Evolutionary conservation across 2,888 invertebrate genomes (phyloP).

Genomic region (Tribolium freemani): DNA sequence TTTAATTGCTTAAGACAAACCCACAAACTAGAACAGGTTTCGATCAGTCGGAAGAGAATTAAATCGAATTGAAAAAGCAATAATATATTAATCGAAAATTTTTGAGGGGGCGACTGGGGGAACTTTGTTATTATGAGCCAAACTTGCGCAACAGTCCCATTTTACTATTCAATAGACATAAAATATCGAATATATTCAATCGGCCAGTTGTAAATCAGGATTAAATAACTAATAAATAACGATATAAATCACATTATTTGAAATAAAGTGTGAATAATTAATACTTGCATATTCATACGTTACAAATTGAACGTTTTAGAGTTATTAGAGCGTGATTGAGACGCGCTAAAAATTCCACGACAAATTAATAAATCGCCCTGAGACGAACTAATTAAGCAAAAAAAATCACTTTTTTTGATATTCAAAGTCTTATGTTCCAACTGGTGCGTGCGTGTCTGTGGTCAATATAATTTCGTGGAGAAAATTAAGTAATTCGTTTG

Average conservation of each 20-base stretch:
- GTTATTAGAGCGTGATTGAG: constrained; percentile 17
- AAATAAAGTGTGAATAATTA: constrained; percentile 32
- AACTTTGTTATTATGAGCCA: background rate
- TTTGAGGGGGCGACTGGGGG: background rate
- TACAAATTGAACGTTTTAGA: constrained; percentile 6
- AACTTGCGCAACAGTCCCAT: background rate
- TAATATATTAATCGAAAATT: background rate
- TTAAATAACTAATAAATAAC: constrained; percentile 26
- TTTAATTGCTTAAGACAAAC: background rate
- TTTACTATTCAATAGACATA: background rate
- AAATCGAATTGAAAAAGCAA: background rate
- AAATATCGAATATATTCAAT: constrained; percentile 13
- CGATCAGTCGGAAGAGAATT: background rate
- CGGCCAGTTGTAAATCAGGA: constrained; percentile 18
- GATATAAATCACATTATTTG: constrained; percentile 25
- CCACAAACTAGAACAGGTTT: background rate
- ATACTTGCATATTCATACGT: constrained; percentile 26
- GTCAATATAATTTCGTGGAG: background rate
- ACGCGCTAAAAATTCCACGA: background rate
- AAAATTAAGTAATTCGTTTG: constrained; percentile 14
- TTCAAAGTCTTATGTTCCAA: background rate
- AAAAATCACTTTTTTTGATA: background rate
- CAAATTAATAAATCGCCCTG: background rate
- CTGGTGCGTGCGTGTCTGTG: constrained; percentile 11
- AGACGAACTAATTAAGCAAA: background rate